Evolutionary conservation across 1,140 invertebrate species (phyloP).

Genomic region (Batillaria attramentaria): DNA sequence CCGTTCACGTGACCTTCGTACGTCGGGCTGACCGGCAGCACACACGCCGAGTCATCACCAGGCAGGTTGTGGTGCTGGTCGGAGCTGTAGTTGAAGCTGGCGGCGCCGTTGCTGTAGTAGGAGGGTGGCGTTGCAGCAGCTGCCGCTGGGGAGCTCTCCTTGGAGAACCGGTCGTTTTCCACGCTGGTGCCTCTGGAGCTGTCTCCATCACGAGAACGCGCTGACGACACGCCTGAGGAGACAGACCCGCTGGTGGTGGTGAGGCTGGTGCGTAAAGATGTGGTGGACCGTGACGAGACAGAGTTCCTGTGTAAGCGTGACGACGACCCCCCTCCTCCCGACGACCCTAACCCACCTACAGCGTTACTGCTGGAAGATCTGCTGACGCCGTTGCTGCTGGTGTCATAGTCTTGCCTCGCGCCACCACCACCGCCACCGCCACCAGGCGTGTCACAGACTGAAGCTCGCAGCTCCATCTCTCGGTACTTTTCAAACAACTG

Average conservation of each 20-base stretch:
- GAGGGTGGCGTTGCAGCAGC: slow-evolving; percentile 29
- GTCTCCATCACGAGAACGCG: not conserved
- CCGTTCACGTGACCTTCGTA: slow-evolving; percentile 20
- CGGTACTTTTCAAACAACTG: slow-evolving; percentile 60
- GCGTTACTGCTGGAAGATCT: slow-evolving; percentile 5
- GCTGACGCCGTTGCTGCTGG: not conserved
- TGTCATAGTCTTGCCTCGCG: not conserved
- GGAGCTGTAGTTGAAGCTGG: slow-evolving; percentile 3
- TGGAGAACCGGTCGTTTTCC: slow-evolving; percentile 13
- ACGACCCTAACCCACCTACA: not conserved
- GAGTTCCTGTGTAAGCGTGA: not conserved
- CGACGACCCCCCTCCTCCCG: not conserved
- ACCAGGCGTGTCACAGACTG: slow-evolving; percentile 59
- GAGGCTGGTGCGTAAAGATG: not conserved
- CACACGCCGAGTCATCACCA: slow-evolving; percentile 31
- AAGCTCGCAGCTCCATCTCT: slow-evolving; percentile 61
- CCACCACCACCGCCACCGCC: slow-evolving; percentile 17
- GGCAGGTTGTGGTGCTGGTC: not conserved
- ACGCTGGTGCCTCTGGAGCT: slow-evolving; percentile 17
- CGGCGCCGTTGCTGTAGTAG: slow-evolving; percentile 24
- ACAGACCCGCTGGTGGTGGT: not conserved
- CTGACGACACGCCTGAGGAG: slow-evolving; percentile 15
- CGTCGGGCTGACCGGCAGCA: slow-evolving; percentile 10
- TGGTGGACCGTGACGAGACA: not conserved
- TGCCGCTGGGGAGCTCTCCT: not conserved